phyloP scores from a whole-genome alignment of 2,113 vertebrate species.

The Tupaia tana region DNA sequence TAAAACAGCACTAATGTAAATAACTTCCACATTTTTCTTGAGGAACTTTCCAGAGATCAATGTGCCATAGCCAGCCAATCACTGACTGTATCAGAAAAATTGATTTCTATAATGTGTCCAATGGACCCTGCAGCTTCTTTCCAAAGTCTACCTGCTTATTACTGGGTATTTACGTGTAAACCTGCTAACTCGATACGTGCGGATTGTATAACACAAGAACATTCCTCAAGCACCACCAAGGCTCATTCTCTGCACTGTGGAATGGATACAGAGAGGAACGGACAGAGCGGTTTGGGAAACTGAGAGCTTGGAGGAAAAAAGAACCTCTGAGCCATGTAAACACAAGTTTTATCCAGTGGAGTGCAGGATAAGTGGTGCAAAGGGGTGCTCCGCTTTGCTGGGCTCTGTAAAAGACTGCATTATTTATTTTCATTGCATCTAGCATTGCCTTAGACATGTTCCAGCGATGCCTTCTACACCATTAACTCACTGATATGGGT shows the following conservation, averaged over 20 bases:
- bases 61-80: slow-evolving; percentile 50
- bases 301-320: not conserved
- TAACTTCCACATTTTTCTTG: slow-evolving; percentile 59
- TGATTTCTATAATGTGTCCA: slow-evolving; percentile 50
- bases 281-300: fast-evolving
- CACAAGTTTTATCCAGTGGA: not conserved
- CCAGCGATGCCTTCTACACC: not conserved
- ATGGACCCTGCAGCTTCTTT: not conserved
- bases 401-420: not conserved
- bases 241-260: not conserved
- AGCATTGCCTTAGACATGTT: not conserved
- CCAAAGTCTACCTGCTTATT: slow-evolving; percentile 6
- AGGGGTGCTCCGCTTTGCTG: not conserved
- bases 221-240: not conserved
- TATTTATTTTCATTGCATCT: not conserved
- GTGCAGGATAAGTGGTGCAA: fast-evolving
- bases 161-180: slow-evolving; percentile 44
- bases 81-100: slow-evolving; percentile 58
- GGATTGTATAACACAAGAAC: not conserved
- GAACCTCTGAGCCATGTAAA: not conserved
- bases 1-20: slow-evolving; percentile 62
- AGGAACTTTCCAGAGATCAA: slow-evolving; percentile 65
- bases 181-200: not conserved
- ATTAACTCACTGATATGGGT: not conserved
- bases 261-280: not conserved